These are phyloP conservation scores for Heliconius himera DNA, from an alignment of 1,140 invertebrate genomes.

Conservation along the genomic window DNA sequence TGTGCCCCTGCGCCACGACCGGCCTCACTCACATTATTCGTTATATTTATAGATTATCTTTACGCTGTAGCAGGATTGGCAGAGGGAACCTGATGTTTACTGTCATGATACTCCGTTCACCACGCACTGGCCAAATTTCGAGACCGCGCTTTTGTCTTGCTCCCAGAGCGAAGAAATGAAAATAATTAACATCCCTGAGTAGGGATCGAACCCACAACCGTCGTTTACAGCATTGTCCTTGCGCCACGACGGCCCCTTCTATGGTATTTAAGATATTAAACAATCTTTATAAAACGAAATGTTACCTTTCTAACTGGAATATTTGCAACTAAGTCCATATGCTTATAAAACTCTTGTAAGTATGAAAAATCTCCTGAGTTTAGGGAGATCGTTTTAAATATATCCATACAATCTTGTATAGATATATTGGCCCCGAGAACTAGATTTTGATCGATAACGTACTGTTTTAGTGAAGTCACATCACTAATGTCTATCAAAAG, in stretches of 20 bases:
- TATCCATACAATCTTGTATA: conserved; percentile 84
- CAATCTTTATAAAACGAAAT: not conserved
- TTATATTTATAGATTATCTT: too few relatives aligned
- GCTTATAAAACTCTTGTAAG: conserved; percentile 64
- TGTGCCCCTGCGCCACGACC: too few relatives aligned
- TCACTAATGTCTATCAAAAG: conserved; percentile 88
- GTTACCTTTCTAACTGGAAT: conserved; percentile 85
- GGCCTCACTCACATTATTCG: too few relatives aligned
- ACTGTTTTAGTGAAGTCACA: conserved; percentile 83
- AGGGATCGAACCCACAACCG: not conserved
- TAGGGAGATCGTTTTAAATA: conserved; percentile 82
- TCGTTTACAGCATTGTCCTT: not conserved
- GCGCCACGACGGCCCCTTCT: too few relatives aligned
- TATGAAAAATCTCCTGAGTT: conserved; percentile 75
- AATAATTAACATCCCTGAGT: not conserved
- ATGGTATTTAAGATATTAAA: too few relatives aligned
- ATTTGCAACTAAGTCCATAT: conserved; percentile 84
- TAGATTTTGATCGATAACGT: conserved; percentile 79
- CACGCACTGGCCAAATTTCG: too few relatives aligned
- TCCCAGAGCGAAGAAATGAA: not conserved
- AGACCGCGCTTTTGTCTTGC: too few relatives aligned
- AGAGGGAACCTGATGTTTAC: too few relatives aligned
- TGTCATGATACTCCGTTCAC: too few relatives aligned
- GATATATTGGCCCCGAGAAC: conserved; percentile 85
- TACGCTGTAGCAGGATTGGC: too few relatives aligned